These are phyloP conservation scores for Margarornis squamiger DNA, from an alignment of 2,797 vertebrate species.

Conservation along the genomic window DNA sequence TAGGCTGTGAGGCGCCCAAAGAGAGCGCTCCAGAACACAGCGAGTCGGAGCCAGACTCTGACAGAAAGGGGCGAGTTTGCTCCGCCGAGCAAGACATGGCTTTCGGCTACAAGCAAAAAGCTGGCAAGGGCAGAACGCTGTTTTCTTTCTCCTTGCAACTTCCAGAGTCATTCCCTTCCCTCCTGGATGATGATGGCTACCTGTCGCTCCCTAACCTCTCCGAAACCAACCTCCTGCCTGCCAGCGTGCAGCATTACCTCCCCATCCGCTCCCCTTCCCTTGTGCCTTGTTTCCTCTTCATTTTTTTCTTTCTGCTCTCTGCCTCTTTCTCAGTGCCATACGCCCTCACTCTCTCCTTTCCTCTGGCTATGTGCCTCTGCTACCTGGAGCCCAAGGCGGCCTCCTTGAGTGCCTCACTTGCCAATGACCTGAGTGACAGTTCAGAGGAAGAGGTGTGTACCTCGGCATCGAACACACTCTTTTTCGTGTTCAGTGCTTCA, in stretches of 20 bases:
- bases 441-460: conserved; percentile 98
- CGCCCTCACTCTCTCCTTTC: conserved; percentile 98
- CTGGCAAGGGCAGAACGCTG: conserved; percentile 83
- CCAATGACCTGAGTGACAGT: conserved; percentile 98
- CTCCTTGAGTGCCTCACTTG: conserved; percentile 95
- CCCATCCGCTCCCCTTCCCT: conserved; percentile 95
- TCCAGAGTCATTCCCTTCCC: conserved; percentile 88
- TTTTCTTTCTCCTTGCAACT: conserved; percentile 99
- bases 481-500: conserved; percentile 84
- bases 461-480: conserved; percentile 81
- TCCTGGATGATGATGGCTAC: conserved; percentile 96
- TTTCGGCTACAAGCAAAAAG: conserved; percentile 84
- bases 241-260: conserved; percentile 90
- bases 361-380: conserved; percentile 98
- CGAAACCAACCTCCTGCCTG: conserved; percentile 90
- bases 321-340: conserved; percentile 98
- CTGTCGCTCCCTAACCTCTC: conserved; percentile 92
- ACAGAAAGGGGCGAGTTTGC: conserved; percentile 77
- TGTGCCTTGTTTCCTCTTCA: conserved; percentile 98
- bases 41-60: conserved; percentile 77
- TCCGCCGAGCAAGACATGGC: conserved; percentile 83
- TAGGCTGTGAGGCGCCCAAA: conserved; percentile 73
- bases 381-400: conserved; percentile 99
- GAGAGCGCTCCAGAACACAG: conserved; percentile 57
- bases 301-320: conserved; percentile 98